phyloP scores from a whole-genome alignment of 2,888 invertebrate species.

The Platerodrilus igneus region DNA sequence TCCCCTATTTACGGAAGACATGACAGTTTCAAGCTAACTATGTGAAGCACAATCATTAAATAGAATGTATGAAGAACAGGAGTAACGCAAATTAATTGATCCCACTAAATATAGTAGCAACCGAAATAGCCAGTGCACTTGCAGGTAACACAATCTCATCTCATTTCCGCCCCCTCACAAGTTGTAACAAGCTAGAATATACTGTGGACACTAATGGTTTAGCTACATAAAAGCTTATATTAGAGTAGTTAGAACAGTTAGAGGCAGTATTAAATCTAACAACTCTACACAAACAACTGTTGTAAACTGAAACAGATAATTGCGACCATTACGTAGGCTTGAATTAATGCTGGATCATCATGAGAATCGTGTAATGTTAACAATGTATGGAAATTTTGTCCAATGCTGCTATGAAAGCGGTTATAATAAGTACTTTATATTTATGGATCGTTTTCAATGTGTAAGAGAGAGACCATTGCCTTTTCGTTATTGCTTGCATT shows the following conservation, averaged over 20 bases:
- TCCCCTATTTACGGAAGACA: no score
- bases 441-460: no score
- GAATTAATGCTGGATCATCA: no score
- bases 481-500: no score
- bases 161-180: conserved; percentile 5
- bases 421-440: no score
- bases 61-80: conserved; percentile 30
- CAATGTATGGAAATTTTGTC: no score
- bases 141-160: conserved; percentile 13
- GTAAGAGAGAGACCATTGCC: no score
- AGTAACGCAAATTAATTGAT: conserved; percentile 36
- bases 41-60: conserved; percentile 37
- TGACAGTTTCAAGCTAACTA: no score
- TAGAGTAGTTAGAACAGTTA: conserved; percentile 16
- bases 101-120: conserved; percentile 19
- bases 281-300: conserved; percentile 18
- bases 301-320: no score
- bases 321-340: no score
- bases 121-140: conserved; percentile 18
- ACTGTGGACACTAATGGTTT: conserved; percentile 5
- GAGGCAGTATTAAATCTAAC: conserved; percentile 17
- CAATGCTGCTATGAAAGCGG: no score
- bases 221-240: conserved; percentile 8
- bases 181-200: conserved; percentile 1
- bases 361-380: no score